Percentiles rank a stretch among this genome's conserved stretches.
Conservation (phyloP, 2,113 vertebrate species). For the Myocastor coypus region DNA sequence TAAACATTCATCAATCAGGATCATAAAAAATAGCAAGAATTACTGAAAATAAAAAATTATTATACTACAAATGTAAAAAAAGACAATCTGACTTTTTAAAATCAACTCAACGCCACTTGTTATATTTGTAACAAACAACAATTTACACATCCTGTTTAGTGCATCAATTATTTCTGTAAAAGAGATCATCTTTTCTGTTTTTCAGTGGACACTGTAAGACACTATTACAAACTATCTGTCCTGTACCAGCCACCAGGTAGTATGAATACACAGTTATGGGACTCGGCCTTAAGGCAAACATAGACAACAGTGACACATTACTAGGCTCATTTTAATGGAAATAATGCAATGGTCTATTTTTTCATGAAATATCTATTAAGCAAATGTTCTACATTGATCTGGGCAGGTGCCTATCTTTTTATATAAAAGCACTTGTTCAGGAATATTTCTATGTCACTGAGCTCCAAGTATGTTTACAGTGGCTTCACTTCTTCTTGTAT, state of each 20-base stretch:
- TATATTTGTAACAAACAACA: not conserved
- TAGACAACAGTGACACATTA: not conserved
- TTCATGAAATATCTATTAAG: not conserved
- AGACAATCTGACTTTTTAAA: not conserved
- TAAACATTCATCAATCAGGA: not conserved
- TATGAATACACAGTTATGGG: not conserved
- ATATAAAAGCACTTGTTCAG: not conserved
- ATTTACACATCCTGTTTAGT: not conserved
- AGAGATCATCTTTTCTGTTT: not conserved
- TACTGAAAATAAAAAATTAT: not conserved
- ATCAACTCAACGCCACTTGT: not conserved
- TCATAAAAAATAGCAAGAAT: not conserved
- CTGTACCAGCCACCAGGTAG: not conserved
- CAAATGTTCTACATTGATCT: not conserved
- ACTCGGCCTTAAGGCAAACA: not conserved
- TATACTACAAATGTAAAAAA: not conserved
- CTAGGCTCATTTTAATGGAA: constrained; percentile 17
- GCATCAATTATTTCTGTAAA: constrained; percentile 24
- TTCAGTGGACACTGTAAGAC: not conserved
- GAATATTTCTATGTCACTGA: not conserved
- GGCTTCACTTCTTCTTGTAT: not conserved
- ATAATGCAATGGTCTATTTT: not conserved
- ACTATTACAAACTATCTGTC: not conserved
- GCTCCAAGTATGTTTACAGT: not conserved
- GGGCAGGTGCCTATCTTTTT: not conserved